A percentile compares a stretch with the other conserved stretches of the same genome.
Evolutionary conservation across 1,140 invertebrate species (phyloP).

Genomic region (Drosophila parabipectinata): DNA sequence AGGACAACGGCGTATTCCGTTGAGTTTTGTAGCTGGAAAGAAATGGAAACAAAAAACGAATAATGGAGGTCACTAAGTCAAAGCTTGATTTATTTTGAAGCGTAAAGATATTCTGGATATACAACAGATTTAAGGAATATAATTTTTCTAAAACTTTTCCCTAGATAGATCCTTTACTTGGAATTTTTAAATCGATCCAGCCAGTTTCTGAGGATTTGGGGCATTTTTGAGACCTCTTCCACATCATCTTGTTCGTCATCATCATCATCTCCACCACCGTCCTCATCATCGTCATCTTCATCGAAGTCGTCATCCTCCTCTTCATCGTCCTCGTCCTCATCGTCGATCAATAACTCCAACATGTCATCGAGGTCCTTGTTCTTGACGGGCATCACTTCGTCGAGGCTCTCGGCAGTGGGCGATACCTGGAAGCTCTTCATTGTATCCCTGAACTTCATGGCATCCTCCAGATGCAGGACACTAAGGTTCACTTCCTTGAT

Average conservation of each 20-base stretch:
- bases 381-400: conserved; percentile 53
- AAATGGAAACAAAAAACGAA: not conserved
- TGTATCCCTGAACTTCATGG: conserved; percentile 35
- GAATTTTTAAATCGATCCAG: not conserved
- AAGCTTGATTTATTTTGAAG: conserved; percentile 6
- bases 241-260: conserved; percentile 2
- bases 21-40: conserved; percentile 88
- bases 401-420: conserved; percentile 26
- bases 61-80: conserved; percentile 18
- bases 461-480: conserved; percentile 53
- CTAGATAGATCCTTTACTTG: not conserved
- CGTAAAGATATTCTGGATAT: not conserved
- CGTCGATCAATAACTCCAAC: conserved; percentile 10
- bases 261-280: not conserved
- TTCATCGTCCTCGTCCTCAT: conserved; percentile 10
- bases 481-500: conserved; percentile 27
- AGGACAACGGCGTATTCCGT: conserved; percentile 88
- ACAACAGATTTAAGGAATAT: not conserved
- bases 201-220: not conserved
- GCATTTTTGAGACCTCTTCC: not conserved
- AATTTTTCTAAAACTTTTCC: not conserved
- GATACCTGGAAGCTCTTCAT: conserved; percentile 38
- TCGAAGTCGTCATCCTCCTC: conserved; percentile 21
- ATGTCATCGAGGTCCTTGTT: conserved; percentile 51
- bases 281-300: not conserved